Evolutionary conservation across 2,113 vertebrate species (phyloP).

Genomic region (Prionailurus viverrinus): DNA sequence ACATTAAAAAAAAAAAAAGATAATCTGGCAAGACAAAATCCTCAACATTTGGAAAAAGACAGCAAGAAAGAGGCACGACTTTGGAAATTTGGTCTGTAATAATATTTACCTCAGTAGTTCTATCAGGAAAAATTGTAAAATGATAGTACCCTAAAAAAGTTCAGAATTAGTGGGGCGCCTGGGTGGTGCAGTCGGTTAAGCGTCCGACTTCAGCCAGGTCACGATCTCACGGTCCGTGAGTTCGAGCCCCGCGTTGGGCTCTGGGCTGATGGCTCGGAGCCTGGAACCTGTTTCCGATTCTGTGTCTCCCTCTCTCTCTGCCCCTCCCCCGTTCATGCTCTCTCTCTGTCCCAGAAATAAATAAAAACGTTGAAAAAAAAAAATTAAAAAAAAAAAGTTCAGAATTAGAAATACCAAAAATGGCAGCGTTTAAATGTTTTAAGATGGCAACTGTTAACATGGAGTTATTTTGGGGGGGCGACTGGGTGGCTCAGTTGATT

Average conservation of each 20-base stretch:
- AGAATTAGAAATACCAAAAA: conserved; percentile 27
- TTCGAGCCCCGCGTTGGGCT: no score
- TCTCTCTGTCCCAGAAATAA: no score
- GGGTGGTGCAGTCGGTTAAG: no score
- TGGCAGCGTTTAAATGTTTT: conserved; percentile 9
- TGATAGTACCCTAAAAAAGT: not conserved
- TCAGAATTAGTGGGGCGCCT: not conserved
- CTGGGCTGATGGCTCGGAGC: no score
- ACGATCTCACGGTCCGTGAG: no score
- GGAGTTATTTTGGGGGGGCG: not conserved
- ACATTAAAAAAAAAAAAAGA: not conserved
- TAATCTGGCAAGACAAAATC: not conserved
- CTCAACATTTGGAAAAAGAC: not conserved
- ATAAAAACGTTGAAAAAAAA: no score
- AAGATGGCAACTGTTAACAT: not conserved
- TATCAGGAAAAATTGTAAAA: conserved; percentile 6
- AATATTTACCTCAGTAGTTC: not conserved
- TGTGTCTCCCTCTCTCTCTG: no score
- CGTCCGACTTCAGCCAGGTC: no score
- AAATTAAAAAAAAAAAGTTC: not conserved
- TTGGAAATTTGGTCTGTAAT: not conserved
- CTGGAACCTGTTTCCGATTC: no score
- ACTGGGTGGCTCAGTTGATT: no score
- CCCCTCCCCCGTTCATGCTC: no score
- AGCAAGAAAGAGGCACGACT: not conserved